phyloP scores from a whole-genome alignment of 1,140 invertebrate genomes.

The Pseudoatta argentina region DNA sequence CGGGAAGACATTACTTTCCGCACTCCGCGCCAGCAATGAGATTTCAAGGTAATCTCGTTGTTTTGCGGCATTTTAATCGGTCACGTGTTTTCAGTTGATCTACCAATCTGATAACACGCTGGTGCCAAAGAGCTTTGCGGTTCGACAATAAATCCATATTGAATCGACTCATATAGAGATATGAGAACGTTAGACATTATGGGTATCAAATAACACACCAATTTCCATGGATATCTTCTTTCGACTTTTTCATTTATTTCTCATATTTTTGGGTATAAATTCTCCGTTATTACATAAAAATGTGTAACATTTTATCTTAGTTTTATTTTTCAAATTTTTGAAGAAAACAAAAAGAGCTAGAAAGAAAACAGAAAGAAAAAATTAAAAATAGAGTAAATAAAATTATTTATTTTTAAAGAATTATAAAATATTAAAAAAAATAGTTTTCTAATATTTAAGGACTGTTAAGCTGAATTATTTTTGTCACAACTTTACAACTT shows the following conservation, averaged over 20 bases:
- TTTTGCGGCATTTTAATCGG: slow-evolving; percentile 62
- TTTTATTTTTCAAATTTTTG: not conserved
- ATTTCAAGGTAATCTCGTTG: slow-evolving; percentile 56
- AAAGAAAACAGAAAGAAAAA: not conserved
- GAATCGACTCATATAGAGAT: slow-evolving; percentile 29
- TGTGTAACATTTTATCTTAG: not conserved
- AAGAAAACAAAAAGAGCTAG: not conserved
- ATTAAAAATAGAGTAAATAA: not conserved
- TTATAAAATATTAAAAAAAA: not conserved
- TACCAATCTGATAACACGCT: slow-evolving; percentile 46
- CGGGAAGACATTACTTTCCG: slow-evolving; percentile 23
- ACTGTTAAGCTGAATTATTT: not conserved
- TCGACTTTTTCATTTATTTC: not conserved
- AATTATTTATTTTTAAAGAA: not conserved
- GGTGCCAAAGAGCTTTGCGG: slow-evolving; percentile 37
- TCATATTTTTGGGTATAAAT: not conserved
- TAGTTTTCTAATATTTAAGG: not conserved
- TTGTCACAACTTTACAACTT: not conserved
- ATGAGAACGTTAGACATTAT: not conserved
- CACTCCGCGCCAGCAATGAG: slow-evolving; percentile 6
- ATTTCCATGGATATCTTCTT: not conserved
- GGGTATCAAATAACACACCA: not conserved
- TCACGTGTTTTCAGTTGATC: slow-evolving; percentile 58
- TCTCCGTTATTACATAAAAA: not conserved
- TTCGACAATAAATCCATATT: slow-evolving; percentile 55